Conservation (phyloP, 2,797 vertebrate species). For the Ctenosaura bakeri region DNA sequence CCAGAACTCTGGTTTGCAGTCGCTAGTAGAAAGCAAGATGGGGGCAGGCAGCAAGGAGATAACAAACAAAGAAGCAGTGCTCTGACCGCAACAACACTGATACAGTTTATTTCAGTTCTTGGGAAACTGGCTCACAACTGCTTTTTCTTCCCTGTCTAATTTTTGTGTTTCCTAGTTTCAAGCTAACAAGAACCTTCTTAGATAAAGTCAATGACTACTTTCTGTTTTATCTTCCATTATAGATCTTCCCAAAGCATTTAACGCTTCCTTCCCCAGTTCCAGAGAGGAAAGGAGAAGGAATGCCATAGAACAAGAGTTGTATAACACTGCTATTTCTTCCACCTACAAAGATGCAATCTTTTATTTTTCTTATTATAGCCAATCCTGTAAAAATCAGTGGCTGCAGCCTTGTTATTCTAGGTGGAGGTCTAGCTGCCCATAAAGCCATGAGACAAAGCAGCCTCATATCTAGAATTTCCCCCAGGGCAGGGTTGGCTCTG, state of each 20-base stretch:
- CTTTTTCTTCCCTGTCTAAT: neutral
- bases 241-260: neutral
- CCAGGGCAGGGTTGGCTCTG: neutral
- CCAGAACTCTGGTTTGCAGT: neutral
- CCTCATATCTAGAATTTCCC: neutral
- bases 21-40: neutral
- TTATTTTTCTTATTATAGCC: neutral
- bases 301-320: neutral
- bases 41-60: neutral
- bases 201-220: slow-evolving; percentile 1
- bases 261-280: neutral
- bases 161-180: slow-evolving; percentile 6
- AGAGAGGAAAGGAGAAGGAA: neutral
- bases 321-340: neutral
- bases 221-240: neutral
- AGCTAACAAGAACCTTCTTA: neutral
- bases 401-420: neutral
- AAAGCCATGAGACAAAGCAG: neutral
- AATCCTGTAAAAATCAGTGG: neutral
- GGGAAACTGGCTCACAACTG: neutral
- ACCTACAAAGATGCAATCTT: neutral
- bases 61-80: neutral
- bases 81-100: neutral
- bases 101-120: neutral
- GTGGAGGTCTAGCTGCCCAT: neutral